A percentile compares a stretch with the other conserved stretches of the same genome.
phyloP scores from a whole-genome alignment of 2,113 vertebrate species.

The Cricetomys ansorgei region DNA sequence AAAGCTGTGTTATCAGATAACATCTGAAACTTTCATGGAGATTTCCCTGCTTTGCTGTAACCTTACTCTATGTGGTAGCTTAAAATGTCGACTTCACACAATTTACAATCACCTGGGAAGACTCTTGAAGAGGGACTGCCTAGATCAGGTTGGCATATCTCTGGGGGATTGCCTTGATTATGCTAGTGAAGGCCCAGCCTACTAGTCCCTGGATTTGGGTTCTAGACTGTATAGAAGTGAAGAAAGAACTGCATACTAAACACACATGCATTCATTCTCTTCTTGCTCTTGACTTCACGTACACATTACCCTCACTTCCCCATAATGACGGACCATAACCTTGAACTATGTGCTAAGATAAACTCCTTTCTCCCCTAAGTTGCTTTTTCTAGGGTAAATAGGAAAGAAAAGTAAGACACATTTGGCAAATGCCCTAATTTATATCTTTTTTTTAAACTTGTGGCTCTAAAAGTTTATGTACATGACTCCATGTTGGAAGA shows the following conservation, averaged over 20 bases:
- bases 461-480: background rate
- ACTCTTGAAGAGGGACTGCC: background rate
- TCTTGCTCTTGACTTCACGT: background rate
- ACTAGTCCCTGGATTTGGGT: background rate
- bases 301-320: background rate
- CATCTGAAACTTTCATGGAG: background rate
- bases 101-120: background rate
- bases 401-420: background rate
- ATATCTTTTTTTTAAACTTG: background rate
- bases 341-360: background rate
- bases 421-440: background rate
- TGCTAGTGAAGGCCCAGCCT: background rate
- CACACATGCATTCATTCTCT: background rate
- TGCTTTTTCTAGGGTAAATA: background rate
- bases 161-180: background rate
- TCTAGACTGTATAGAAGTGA: background rate
- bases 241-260: background rate
- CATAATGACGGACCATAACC: background rate
- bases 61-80: background rate
- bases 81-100: background rate
- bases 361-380: background rate
- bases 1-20: background rate
- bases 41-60: background rate
- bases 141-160: background rate
- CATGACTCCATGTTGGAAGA: background rate